These are phyloP conservation scores for Acanthoscelides obtectus DNA, from an alignment of 2,888 invertebrate genomes.

Conservation along the genomic window DNA sequence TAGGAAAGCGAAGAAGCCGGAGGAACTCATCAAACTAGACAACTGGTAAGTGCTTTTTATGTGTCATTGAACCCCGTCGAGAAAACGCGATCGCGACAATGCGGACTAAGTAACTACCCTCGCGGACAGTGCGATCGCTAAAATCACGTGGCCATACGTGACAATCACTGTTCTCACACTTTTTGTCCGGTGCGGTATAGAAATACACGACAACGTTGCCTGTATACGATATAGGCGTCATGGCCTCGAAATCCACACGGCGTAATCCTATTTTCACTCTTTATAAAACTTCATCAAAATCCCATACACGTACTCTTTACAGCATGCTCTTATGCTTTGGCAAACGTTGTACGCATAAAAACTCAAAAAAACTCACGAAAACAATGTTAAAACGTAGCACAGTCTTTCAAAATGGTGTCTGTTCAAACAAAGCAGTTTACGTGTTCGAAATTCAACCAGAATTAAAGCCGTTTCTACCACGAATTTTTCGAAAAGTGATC, in stretches of 20 bases:
- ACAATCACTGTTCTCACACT: conserved; percentile 46
- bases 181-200: background rate
- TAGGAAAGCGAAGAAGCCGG: conserved; percentile 86
- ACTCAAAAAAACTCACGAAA: background rate
- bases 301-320: background rate
- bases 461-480: background rate
- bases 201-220: background rate
- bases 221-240: conserved; percentile 32
- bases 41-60: conserved; percentile 65
- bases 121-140: conserved; percentile 60
- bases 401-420: conserved; percentile 63
- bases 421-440: conserved; percentile 44
- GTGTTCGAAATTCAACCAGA: conserved; percentile 5
- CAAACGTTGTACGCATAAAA: background rate
- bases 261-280: conserved; percentile 10
- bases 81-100: conserved; percentile 6
- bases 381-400: background rate
- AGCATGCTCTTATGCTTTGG: conserved; percentile 7
- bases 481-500: background rate
- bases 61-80: conserved; percentile 42
- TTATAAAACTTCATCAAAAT: background rate
- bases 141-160: conserved; percentile 70
- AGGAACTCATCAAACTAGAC: conserved; percentile 91
- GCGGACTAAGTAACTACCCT: conserved; percentile 48
- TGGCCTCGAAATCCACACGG: conserved; percentile 32